Base-by-base conservation (phyloP, 2,113 vertebrate genomes). In the Osmerus eperlanus region DNA sequence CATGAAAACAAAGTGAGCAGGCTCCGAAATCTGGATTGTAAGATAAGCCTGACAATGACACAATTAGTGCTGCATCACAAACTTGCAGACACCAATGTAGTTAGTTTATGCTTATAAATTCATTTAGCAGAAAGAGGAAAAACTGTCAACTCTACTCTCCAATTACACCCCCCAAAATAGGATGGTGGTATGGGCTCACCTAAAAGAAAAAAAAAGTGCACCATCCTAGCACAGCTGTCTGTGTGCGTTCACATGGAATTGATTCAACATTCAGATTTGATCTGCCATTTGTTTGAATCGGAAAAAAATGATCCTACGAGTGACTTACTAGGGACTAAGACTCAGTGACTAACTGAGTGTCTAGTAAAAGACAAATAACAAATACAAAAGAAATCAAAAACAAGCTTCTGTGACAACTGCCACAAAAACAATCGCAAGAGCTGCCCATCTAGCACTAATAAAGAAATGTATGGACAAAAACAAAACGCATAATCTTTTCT, bases 151-250 rank as follows among this genome's bases (percentile, higher is more conserved):
- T 60, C 16, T 11, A 65, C n/a, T 51, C n/a, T 47, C 47, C 51
- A 15, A 12, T 47, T 3, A 19, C 71, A 68, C 62, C 65, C 14
- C 13, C 61, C 19, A 11, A 3, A 52, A 63, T 63, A 5, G 59
- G 63, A 1, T 11, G 14, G 64, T 2, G 25, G 67, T 70, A 32
- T 28, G 12, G 62, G 68, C 58, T 68, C 63, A 16, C 54, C 23
- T 56, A 36, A 80, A 67, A 47, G 2, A 11, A 11, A 47, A 12
- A 55, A 53, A 82, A 87, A 88, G 86, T 85, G 82, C 85, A 80
- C 83, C 71, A 76, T 74, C 65, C 21, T 69, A 75, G 56, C 32
- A 78, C 47, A 77, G 78, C 54, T 72, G 71, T 69, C 74, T 61
- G 76, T 79, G 74, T 83, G 80, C 70, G 72, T 64, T 64, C 18